Evolutionary conservation across 2,113 vertebrate genomes (phyloP).

Genomic region (Cyprinodon tularosa): DNA sequence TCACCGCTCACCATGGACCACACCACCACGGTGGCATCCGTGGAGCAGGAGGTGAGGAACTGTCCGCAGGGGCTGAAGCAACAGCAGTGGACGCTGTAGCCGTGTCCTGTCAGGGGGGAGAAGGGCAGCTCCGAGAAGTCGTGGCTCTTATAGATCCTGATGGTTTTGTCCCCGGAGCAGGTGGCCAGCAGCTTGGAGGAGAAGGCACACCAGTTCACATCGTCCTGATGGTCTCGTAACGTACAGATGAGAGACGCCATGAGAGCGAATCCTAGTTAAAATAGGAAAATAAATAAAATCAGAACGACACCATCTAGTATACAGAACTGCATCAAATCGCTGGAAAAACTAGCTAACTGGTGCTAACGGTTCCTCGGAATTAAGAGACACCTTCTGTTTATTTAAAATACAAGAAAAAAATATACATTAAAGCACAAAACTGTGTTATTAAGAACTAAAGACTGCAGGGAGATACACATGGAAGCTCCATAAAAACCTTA

Average conservation of each 20-base stretch:
- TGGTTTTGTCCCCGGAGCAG: conserved; percentile 92
- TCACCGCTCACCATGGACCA: conserved; percentile 83
- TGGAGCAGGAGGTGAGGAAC: conserved; percentile 90
- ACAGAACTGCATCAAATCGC: background rate
- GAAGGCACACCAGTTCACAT: conserved; percentile 92
- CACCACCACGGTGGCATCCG: conserved; percentile 86
- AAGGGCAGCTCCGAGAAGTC: conserved; percentile 85
- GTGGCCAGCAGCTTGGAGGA: conserved; percentile 86
- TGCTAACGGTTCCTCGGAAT: background rate
- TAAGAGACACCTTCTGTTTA: background rate
- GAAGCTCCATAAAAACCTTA: background rate
- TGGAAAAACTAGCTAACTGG: background rate
- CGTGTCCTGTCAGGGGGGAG: conserved; percentile 87
- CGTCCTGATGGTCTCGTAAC: conserved; percentile 86
- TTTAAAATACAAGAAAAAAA: background rate
- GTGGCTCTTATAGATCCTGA: conserved; percentile 83
- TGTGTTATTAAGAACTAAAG: background rate
- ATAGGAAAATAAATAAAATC: background rate
- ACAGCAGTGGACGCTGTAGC: conserved; percentile 93
- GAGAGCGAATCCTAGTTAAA: conserved; percentile 18
- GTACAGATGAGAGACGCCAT: conserved; percentile 90
- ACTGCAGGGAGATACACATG: too few relatives aligned
- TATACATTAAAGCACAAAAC: background rate
- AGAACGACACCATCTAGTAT: background rate
- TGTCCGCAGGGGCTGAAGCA: conserved; percentile 89